Base-by-base conservation (phyloP, 2,888 invertebrate species). In the Hirtodrosophila confusa region DNA sequence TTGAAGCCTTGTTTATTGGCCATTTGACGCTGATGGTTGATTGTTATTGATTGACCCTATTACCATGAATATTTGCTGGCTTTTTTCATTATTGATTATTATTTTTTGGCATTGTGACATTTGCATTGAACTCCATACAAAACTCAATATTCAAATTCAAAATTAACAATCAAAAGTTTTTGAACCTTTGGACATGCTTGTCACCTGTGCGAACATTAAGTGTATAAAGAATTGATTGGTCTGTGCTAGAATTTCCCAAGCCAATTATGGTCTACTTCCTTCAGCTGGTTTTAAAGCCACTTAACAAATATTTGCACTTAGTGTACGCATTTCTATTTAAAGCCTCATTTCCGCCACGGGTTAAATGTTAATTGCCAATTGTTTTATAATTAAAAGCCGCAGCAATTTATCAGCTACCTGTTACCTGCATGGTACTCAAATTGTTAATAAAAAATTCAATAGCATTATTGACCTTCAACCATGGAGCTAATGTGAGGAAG, bases 351-450 rank as follows among this genome's bases (percentile, higher is more conserved):
- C 83, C 83, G 86, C 65, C 44, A 36, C 56, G 57, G 56, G 65
- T 72, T 72, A 72, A 85, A 85, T 73, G 87, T 83, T 83, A 80
- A 83, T 83, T 72, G 77, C 68, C 83, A 85, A 87, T 87, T 87
- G 83, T 83, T 61, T 68, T 58, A 61, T 62, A 72, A 78, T 75
- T 78, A 67, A 84, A 70, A 67, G 69, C 48, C 62, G 66, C 43
- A 47, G 50, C 66, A 67, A 72, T 68, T 57, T 83, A 83, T 79
- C 69, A 76, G 53, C 47, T 39, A 65, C 44, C 53, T 49, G 48
- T 70, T 60, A 58, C 60, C 63, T 45, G 53, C 55, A 50, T 27
- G 17, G 17, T 17, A 17, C 17, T 17, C 37, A 60, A 63, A 36
- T 40, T 12, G 48, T 36, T 48, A 27, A 44, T 50, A 23, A 40